These are phyloP conservation scores for Amiota mariae DNA, from an alignment of 2,888 invertebrate genomes.

Conservation along the genomic window DNA sequence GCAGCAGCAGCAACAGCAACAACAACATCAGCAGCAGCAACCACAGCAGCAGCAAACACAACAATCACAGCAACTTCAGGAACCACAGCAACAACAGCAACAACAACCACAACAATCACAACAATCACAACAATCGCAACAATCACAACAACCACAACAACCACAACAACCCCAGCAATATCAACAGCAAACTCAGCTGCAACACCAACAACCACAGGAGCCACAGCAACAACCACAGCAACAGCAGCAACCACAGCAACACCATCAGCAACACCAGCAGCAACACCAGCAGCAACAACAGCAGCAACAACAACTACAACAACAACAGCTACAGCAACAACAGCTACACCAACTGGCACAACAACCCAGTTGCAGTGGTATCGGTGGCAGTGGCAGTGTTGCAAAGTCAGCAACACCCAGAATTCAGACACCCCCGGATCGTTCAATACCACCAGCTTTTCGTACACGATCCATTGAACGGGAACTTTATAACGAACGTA, in stretches of 20 bases:
- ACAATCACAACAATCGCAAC: slow-evolving; percentile 55
- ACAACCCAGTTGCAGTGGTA: slow-evolving; percentile 40
- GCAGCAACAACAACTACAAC: slow-evolving; percentile 30
- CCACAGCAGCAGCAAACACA: slow-evolving; percentile 34
- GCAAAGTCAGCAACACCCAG: slow-evolving; percentile 61
- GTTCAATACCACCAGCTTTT: slow-evolving; percentile 70
- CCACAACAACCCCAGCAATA: slow-evolving; percentile 26
- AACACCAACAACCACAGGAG: slow-evolving; percentile 12
- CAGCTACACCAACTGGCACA: slow-evolving; percentile 30
- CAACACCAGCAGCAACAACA: slow-evolving; percentile 39
- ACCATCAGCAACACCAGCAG: slow-evolving; percentile 43
- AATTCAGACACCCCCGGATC: slow-evolving; percentile 67
- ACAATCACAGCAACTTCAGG: slow-evolving; percentile 52
- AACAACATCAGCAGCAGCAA: slow-evolving; percentile 31
- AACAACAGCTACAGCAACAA: slow-evolving; percentile 37
- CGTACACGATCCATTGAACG: slow-evolving; percentile 71
- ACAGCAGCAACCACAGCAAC: slow-evolving; percentile 30
- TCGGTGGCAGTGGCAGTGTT: slow-evolving; percentile 39
- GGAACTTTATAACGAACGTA: slow-evolving; percentile 69
- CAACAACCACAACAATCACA: slow-evolving; percentile 51
- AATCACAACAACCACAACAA: slow-evolving; percentile 48
- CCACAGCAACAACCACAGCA: slow-evolving; percentile 24
- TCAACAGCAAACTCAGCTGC: slow-evolving; percentile 41
- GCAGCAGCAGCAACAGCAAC: slow-evolving; percentile 39
- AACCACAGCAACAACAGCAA: slow-evolving; percentile 47